Percentiles rank a stretch among this genome's conserved stretches.
Conservation (phyloP, 2,797 vertebrate species). For the Protonibea diacanthus region DNA sequence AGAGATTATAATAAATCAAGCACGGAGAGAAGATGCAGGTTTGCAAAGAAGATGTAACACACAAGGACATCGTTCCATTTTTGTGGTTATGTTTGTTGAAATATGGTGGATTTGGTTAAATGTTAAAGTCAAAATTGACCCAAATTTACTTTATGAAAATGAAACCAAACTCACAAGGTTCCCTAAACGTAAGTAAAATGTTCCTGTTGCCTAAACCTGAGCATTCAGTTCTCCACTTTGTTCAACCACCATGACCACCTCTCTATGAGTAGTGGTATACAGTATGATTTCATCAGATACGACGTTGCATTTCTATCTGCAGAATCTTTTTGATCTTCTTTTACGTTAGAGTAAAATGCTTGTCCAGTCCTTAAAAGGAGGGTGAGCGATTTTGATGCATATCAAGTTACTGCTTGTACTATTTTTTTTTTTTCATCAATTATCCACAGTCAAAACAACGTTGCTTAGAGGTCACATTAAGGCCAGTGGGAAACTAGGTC, state of each 20-base stretch:
- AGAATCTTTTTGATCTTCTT: neutral
- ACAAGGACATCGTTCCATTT: neutral
- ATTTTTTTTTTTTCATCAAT: constrained; percentile 5
- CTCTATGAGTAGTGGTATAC: no score
- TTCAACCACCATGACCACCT: no score
- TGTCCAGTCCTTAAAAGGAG: neutral
- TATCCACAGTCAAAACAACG: constrained; percentile 38
- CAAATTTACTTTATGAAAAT: neutral
- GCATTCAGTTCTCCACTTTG: neutral
- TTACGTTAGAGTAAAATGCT: neutral
- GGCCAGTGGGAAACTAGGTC: constrained; percentile 73
- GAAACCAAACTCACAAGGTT: neutral
- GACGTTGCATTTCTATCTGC: neutral
- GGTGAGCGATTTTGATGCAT: neutral
- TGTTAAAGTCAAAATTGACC: neutral
- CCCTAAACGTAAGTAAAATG: neutral
- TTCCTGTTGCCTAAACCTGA: neutral
- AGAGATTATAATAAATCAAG: constrained; percentile 4
- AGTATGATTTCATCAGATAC: neutral
- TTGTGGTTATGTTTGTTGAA: neutral
- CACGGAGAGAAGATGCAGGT: constrained; percentile 10
- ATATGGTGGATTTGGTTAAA: neutral
- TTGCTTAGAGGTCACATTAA: constrained; percentile 60
- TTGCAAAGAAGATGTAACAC: neutral
- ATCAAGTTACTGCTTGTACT: neutral